Evolutionary conservation across 2,888 invertebrate species (phyloP).

Genomic region (Eudiplozoon nipponicum): DNA sequence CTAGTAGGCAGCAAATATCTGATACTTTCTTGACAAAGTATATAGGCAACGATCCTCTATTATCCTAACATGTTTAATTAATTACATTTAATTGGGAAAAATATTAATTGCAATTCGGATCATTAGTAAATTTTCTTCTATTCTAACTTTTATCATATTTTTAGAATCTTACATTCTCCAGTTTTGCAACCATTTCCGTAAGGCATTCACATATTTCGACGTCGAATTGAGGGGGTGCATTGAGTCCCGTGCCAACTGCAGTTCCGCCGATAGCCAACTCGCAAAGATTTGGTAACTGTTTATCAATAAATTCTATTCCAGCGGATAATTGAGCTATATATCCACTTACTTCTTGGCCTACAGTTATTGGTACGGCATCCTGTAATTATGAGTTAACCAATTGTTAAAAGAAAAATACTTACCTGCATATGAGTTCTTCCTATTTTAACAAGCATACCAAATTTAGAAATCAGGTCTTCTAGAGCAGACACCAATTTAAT

Average conservation of each 20-base stretch:
- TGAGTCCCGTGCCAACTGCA: conserved; percentile 84
- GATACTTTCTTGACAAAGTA: too few species aligned
- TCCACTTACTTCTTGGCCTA: conserved; percentile 84
- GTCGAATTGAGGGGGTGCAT: conserved; percentile 68
- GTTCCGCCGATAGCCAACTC: conserved; percentile 57
- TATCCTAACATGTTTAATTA: too few species aligned
- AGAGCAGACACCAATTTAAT: conserved; percentile 41
- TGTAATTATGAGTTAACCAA: too few species aligned
- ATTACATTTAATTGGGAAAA: too few species aligned
- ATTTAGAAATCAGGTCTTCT: conserved; percentile 44
- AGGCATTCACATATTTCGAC: conserved; percentile 58
- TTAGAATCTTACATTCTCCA: too few species aligned
- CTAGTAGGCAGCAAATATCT: too few species aligned
- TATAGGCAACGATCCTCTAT: too few species aligned
- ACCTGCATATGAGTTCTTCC: conserved; percentile 44
- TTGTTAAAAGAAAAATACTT: too few species aligned
- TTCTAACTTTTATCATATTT: too few species aligned
- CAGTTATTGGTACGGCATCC: conserved; percentile 66
- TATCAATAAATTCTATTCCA: conserved; percentile 48
- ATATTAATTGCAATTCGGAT: too few species aligned
- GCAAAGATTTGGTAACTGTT: conserved; percentile 50
- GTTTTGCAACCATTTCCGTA: too few species aligned
- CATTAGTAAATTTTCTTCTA: too few species aligned
- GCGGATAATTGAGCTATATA: conserved; percentile 54
- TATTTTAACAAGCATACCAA: conserved; percentile 64